phyloP scores from a whole-genome alignment of 2,113 vertebrate genomes.

The Megaleporinus macrocephalus region DNA sequence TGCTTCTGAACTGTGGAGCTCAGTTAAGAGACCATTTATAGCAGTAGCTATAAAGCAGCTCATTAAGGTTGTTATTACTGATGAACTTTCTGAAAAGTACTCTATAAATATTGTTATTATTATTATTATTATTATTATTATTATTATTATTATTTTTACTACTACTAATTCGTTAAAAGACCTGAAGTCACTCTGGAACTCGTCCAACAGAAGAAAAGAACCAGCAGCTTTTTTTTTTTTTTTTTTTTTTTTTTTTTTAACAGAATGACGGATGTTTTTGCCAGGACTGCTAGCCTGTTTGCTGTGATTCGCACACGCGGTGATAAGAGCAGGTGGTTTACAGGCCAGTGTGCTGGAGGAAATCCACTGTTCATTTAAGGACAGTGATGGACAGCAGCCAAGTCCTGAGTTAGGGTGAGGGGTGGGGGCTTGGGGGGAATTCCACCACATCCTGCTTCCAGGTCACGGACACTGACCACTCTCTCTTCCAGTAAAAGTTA shows the following conservation, averaged over 20 bases:
- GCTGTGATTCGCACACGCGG: not conserved
- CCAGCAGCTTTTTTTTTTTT: constrained; percentile 17
- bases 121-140: too few species aligned
- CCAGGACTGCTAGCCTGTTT: not conserved
- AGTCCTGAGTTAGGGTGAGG: too few species aligned
- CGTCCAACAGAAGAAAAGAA: too few species aligned
- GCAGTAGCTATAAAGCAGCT: too few species aligned
- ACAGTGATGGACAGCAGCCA: not conserved
- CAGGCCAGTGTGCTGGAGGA: not conserved
- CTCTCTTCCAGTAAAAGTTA: not conserved
- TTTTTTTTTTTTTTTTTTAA: too few species aligned
- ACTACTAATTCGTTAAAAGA: not conserved
- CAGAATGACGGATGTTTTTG: not conserved
- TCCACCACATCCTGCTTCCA: not conserved
- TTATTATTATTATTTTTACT: too few species aligned
- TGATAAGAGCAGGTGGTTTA: not conserved
- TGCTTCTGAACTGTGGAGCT: too few species aligned
- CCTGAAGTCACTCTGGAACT: constrained; percentile 6
- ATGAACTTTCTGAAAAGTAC: too few species aligned
- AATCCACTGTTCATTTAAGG: not conserved
- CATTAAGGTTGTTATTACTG: too few species aligned
- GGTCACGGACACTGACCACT: not conserved
- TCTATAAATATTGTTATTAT: too few species aligned
- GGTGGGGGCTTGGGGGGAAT: too few species aligned
- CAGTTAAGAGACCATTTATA: too few species aligned